Base-by-base conservation (phyloP, 1,140 invertebrate species). In the Pseudomyrmex concolor region DNA sequence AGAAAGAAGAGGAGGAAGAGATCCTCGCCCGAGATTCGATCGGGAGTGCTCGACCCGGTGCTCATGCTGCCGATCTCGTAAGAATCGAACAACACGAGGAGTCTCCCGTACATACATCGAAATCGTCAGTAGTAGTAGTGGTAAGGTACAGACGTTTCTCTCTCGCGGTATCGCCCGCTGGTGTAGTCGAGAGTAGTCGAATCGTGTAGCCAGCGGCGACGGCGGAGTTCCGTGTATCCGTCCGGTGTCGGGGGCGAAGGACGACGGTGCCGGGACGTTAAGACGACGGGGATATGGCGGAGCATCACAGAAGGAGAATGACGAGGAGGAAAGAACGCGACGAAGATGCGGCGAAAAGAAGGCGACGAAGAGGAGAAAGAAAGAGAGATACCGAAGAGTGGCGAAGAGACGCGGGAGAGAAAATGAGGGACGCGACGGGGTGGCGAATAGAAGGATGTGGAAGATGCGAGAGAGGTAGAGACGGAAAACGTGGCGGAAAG, bases 221-320 rank as follows among this genome's bases (percentile, higher is more conserved):
- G 82, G 57, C 86, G 77, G 57, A 86, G 89, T 90, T 90, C 85
- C 89, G 83, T 87, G 89, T 91, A 83, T 51, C 57, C 72, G 50
- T 68, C 48, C 51, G 74, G 22, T 63, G 34, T 67, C 73, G 3
- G 22, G 34, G 19, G 17, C 51, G 67, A 63, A 66, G 76, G 63
- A 78, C 70, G 80, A n/a, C 67, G 25, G 60, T 51, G 22, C 34
- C 34, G 51, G 34, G 51, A 76, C 62, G 57, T 72, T 66, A 71
- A 63, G 86, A 19, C 12, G 60, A 34, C 34, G 54, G 45, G 17
- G 70, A 77, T 12, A 67, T 48, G 66, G 68, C 22, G 81, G 59
- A 57, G 81, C 17, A 71, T 72, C 63, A 60, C 25, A 76, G 89
- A 81, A 86, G 64, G 67, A 64, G 72, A 73, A 62, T 34, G 63